phyloP scores from a whole-genome alignment of 2,113 vertebrate species.

The Notarius lentiginosus region DNA sequence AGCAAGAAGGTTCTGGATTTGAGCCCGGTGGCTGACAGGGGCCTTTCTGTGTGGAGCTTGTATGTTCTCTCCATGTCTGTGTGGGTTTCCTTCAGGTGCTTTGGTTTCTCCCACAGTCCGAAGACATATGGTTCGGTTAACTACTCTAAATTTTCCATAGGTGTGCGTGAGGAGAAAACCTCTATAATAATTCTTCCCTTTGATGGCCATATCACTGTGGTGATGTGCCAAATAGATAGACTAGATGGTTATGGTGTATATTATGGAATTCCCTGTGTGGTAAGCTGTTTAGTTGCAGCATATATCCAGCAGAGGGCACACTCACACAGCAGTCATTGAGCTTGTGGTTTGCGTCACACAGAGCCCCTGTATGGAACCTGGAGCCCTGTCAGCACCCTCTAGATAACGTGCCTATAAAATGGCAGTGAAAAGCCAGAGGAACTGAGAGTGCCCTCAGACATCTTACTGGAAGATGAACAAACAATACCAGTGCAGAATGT shows the following conservation, averaged over 20 bases:
- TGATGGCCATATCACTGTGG: no score
- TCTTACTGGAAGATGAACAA: constrained; percentile 73
- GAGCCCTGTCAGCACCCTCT: constrained; percentile 60
- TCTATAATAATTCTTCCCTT: no score
- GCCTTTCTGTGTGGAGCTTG: no score
- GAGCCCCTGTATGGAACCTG: constrained; percentile 61
- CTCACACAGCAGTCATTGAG: constrained; percentile 61
- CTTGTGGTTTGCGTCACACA: constrained; percentile 57
- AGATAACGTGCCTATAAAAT: constrained; percentile 24
- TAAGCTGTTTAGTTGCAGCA: constrained; percentile 69
- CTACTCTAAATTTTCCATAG: no score
- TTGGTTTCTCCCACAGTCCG: no score
- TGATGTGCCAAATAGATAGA: no score
- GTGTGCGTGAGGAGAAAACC: no score
- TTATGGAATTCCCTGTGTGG: not conserved
- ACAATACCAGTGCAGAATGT: constrained; percentile 71
- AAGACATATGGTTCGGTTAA: no score
- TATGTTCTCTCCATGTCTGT: no score
- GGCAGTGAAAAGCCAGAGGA: constrained; percentile 18
- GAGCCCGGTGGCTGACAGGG: no score
- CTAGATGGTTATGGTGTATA: not conserved
- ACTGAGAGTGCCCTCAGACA: constrained; percentile 62
- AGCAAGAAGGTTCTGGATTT: no score
- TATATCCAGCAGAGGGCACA: constrained; percentile 67
- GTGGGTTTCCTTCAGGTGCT: no score